These are phyloP conservation scores for Perizoma flavofasciatum DNA, from an alignment of 2,888 invertebrate species.

Conservation along the genomic window DNA sequence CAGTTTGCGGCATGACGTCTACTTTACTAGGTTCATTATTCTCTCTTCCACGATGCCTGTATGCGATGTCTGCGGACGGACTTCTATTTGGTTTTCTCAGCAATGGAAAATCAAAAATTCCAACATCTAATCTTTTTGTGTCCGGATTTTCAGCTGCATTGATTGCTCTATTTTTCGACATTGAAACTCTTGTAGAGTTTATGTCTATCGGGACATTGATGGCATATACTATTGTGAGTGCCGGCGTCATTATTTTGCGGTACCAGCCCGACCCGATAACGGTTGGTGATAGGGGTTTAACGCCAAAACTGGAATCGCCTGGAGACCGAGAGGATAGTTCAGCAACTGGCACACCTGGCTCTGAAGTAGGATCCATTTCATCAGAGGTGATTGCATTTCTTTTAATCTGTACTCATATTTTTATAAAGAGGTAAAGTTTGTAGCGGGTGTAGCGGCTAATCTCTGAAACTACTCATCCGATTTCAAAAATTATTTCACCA, in stretches of 20 bases:
- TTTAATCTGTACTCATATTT: too few relatives aligned
- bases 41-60: constrained; percentile 93
- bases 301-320: constrained; percentile 81
- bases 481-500: too few relatives aligned
- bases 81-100: constrained; percentile 92
- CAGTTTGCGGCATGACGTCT: constrained; percentile 96
- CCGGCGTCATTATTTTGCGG: constrained; percentile 93
- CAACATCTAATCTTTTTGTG: constrained; percentile 89
- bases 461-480: too few relatives aligned
- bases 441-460: too few relatives aligned
- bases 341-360: constrained; percentile 84
- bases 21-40: constrained; percentile 93
- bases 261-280: constrained; percentile 86
- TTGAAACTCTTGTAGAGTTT: constrained; percentile 95
- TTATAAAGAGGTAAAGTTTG: too few relatives aligned
- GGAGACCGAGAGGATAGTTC: constrained; percentile 85
- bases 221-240: constrained; percentile 96
- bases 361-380: constrained; percentile 84
- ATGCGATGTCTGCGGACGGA: constrained; percentile 96
- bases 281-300: constrained; percentile 75
- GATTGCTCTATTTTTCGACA: constrained; percentile 93
- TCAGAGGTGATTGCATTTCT: constrained; percentile 66
- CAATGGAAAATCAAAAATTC: constrained; percentile 92
- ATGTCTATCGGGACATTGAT: constrained; percentile 96
- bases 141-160: constrained; percentile 90